Conservation (phyloP, 64 coral and sea anemone species). For the Actinia tenebrosa region DNA sequence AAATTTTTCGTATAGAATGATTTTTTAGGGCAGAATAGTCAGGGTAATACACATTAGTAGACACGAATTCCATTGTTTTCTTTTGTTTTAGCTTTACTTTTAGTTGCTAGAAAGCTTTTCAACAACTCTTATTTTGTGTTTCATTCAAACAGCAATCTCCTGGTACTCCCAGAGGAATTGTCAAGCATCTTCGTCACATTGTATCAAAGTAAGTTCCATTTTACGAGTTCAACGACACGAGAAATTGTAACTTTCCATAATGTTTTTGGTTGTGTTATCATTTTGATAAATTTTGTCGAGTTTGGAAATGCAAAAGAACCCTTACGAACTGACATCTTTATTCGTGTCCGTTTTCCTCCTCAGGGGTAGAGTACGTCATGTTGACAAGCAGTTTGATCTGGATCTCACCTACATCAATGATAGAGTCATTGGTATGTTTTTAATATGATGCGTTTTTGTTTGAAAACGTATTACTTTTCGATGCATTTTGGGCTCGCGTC, state of each 20-base stretch:
- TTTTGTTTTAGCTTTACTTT: background rate
- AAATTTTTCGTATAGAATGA: too few relatives aligned
- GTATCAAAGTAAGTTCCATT: constrained; percentile 67
- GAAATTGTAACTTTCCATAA: background rate
- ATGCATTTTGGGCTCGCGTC: too few relatives aligned
- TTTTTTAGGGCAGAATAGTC: too few relatives aligned
- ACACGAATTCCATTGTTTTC: too few relatives aligned
- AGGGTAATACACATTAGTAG: background rate
- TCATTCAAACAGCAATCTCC: constrained; percentile 26
- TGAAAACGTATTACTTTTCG: too few relatives aligned
- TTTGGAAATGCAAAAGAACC: too few relatives aligned
- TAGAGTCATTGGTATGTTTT: constrained; percentile 85
- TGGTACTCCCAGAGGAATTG: constrained; percentile 52
- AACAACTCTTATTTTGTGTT: background rate
- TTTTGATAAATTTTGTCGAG: background rate
- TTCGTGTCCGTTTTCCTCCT: background rate
- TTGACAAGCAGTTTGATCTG: constrained; percentile 87
- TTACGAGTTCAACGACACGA: background rate
- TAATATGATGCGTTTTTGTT: too few relatives aligned
- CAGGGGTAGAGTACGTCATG: constrained; percentile 93
- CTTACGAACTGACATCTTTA: background rate
- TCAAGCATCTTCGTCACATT: constrained; percentile 72
- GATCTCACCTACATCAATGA: constrained; percentile 97
- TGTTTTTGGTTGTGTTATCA: background rate
- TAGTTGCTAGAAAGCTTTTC: background rate